Conservation (phyloP, 2,888 invertebrate genomes). For the Portevinia maculata region DNA sequence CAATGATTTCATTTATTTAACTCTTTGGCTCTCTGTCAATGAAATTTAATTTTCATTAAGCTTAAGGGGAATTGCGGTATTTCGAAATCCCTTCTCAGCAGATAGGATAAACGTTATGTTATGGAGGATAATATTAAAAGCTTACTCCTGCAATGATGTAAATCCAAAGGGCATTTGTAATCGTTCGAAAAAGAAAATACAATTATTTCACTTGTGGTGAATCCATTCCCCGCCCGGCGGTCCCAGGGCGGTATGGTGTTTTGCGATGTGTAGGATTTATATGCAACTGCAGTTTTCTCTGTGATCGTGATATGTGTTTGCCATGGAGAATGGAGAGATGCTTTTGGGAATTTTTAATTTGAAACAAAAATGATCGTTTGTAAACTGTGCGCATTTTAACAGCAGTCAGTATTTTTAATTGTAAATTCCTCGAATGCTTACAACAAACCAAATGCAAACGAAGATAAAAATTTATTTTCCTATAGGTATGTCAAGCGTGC, state of each 20-base stretch:
- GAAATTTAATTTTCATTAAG: not conserved
- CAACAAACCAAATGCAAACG: no score
- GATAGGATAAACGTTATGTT: no score
- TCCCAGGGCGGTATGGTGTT: no score
- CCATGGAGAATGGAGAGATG: not conserved
- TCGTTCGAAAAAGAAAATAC: not conserved
- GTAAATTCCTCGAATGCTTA: not conserved
- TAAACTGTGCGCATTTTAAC: no score
- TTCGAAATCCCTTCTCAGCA: not conserved
- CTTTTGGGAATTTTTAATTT: conserved; percentile 26
- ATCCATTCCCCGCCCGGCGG: no score
- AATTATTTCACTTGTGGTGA: not conserved
- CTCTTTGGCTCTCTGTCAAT: not conserved
- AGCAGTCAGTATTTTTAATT: not conserved
- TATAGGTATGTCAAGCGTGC: no score
- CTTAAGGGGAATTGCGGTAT: not conserved
- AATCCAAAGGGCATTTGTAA: not conserved
- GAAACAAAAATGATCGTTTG: not conserved
- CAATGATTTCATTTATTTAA: conserved; percentile 14
- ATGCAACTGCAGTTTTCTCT: no score
- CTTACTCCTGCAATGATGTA: no score
- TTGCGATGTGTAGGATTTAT: no score
- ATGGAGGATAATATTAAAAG: no score
- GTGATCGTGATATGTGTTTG: not conserved
- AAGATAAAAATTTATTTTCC: no score